Base-by-base conservation (phyloP, 2,113 vertebrate genomes). In the Engraulis encrasicolus region DNA sequence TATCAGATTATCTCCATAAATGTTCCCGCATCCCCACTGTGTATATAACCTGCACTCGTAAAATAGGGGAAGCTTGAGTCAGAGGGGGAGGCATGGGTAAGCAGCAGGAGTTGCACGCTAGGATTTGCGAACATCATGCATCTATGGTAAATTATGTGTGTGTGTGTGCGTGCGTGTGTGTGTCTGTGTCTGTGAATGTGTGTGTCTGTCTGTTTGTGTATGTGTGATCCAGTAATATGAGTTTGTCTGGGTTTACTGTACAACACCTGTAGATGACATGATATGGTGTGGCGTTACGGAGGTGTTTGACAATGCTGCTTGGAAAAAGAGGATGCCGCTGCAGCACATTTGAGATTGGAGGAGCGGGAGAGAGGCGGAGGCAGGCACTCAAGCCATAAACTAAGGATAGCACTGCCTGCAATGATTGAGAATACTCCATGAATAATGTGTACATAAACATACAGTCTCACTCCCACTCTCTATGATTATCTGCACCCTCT, bases 371-470 rank as follows among this genome's bases (percentile, higher is more conserved):
- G 66, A 74, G 66, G 14, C 6, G 66, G 66, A 36, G 31, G 27
- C 66, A 36, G 27, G 14, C 27, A 34, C 66, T 74, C 66, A 74
- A 74, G 66, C 66, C 27, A 15, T 74, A 74, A 74, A 74, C 66
- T 31, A 74, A 31, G 31, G 23, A 34, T 66, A 27, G 66, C 31
- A 27, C 17, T 1, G 66, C 9, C 31, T 74, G 12, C 66, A 31
- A 74, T 2, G 66, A 71, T 31, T 31, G 11, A 12, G 27, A 31
- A 31, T 15, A 12, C 17, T 14, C 11, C 66, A 18, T 27, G 5
- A 11, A 74, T 14, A 74, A 71, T 11, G 7, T 1, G 31, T 23
- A 66, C 9, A 66, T 2, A 66, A 2, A 61, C 23, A 61, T 12
- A 27, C 58, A 61, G 18, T 23, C n/a, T 23, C 20, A 7, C 23